Evolutionary conservation across 2,888 invertebrate species (phyloP), one percentile per base, ranked within the genome.

Genomic region (Nomada fabriciana): DNA sequence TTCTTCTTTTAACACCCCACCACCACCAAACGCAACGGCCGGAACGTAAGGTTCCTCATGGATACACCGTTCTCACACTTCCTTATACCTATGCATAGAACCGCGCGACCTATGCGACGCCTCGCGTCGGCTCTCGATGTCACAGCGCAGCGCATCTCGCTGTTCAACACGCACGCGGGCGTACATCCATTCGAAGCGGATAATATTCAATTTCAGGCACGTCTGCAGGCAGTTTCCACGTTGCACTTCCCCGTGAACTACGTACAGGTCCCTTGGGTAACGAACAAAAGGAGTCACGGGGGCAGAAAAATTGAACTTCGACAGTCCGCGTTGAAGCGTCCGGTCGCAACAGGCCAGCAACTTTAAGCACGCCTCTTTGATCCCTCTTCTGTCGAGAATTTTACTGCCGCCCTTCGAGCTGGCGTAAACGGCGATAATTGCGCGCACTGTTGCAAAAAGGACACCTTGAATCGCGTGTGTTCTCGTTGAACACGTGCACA

Each of bases 381-480:
- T 47, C 7, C 18, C 61, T 36, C 43, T 68, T 59, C 68, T 76
- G 29, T 20, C 77, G 81, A 15, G 36, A 23, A 75, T 90, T 87
- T 92, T 91, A 92, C 86, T 76, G 85, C 80, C 80, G 86, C 81
- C 83, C 84, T 73, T 84, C 80, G 82, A 83, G 83, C 86, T 59
- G 85, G 87, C 84, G 91, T 91, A 90, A 92, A 90, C 87, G 87
- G 88, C 87, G 88, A 91, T 92, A 92, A 92, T 92, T 91, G 90
- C 90, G 89, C 90, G 84, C 82, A 83, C 86, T 87, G 90, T 89
- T 89, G 84, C 82, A 89, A 89, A 88, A 86, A 84, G 63, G 86
- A 86, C 81, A 79, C 76, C 36, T 47, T 63, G 76, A 55, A 76
- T 72, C 75, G 68, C 82, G 80, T 77, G 79, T 85, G 69, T 60